Evolutionary conservation across 2,797 vertebrate genomes (phyloP).

Genomic region (Phoxinus dragarum): DNA sequence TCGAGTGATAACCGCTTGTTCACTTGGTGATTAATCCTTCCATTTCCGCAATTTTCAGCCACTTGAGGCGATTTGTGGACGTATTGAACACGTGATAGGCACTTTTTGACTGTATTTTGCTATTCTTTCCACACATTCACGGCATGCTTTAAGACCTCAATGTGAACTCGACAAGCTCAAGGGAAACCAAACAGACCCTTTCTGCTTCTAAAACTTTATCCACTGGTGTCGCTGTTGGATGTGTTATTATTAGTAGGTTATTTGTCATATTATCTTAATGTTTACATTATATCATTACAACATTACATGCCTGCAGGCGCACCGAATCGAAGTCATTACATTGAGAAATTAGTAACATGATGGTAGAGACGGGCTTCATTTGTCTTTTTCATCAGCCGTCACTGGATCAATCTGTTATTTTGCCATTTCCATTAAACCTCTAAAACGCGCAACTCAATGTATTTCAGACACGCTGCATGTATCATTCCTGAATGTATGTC

Average conservation of each 20-base stretch:
- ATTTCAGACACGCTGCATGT: slow-evolving; percentile 8
- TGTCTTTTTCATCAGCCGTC: background rate
- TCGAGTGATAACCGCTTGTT: background rate
- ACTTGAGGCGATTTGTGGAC: background rate
- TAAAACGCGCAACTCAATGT: background rate
- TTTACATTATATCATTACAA: too few relatives aligned
- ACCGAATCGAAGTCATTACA: background rate
- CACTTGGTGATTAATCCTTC: background rate
- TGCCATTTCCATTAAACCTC: slow-evolving; percentile 14
- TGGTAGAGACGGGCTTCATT: slow-evolving; percentile 7
- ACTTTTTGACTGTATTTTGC: too few relatives aligned
- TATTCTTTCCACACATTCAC: background rate
- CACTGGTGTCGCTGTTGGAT: background rate
- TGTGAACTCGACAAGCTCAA: background rate
- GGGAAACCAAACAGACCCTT: background rate
- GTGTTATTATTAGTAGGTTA: background rate
- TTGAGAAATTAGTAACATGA: background rate
- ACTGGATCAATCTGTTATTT: slow-evolving; percentile 18
- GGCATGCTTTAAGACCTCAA: background rate
- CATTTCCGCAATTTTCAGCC: background rate
- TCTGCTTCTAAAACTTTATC: background rate
- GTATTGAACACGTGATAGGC: background rate
- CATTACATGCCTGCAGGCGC: background rate
- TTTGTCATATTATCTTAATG: background rate
- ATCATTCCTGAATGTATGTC: slow-evolving; percentile 27